These are phyloP conservation scores for Ibidorhyncha struthersii DNA, from an alignment of 2,113 vertebrate genomes.

Conservation along the genomic window DNA sequence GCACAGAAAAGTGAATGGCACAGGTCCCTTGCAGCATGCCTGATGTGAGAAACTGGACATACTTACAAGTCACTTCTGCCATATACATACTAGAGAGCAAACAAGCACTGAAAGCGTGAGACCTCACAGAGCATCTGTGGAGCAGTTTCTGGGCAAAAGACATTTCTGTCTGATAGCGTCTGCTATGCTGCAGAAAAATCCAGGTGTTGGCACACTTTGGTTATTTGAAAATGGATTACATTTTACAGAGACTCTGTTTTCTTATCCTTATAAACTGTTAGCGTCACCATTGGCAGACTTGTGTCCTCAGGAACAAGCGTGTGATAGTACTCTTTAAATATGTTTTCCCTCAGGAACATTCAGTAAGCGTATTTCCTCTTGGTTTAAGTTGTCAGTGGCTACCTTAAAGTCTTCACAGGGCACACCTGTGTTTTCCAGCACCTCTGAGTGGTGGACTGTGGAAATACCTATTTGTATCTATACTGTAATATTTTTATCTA, in stretches of 20 bases:
- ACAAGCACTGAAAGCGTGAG: not conserved
- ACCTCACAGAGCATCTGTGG: not conserved
- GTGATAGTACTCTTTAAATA: accelerated
- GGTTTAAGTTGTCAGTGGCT: not conserved
- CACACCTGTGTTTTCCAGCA: not conserved
- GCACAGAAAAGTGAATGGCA: not conserved
- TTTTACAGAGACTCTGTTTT: not conserved
- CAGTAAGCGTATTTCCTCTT: not conserved
- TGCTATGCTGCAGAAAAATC: not conserved
- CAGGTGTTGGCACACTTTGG: not conserved
- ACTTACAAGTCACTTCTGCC: not conserved
- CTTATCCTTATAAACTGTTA: not conserved
- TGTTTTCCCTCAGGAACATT: not conserved
- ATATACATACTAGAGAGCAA: not conserved
- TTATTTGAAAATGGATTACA: not conserved
- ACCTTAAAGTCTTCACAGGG: not conserved
- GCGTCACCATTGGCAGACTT: not conserved
- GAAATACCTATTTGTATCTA: not conserved
- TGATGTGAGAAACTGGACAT: not conserved
- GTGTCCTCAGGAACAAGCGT: not conserved
- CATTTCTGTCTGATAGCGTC: not conserved
- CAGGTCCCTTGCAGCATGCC: not conserved
- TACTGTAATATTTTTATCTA: not conserved
- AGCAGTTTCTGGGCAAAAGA: not conserved
- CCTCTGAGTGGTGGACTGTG: not conserved